Evolutionary conservation across 2,113 vertebrate genomes (phyloP).

Genomic region (Loxodonta africana): DNA sequence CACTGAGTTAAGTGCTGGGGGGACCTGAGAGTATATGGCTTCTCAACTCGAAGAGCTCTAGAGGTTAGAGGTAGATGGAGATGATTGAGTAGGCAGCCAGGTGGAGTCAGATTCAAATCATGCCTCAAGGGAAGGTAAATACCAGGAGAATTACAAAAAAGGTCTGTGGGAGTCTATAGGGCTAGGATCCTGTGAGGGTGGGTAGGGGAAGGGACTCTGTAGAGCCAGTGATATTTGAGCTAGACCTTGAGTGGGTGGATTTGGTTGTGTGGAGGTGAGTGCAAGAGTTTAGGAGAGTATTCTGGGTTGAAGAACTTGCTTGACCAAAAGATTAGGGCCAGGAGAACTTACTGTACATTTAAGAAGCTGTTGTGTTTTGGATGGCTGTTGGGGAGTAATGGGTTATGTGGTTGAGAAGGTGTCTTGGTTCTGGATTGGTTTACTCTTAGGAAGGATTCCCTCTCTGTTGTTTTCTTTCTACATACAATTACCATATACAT

Average conservation of each 20-base stretch:
- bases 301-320: neutral
- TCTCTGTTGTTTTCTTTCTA: neutral
- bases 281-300: neutral
- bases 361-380: neutral
- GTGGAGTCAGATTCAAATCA: neutral
- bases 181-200: neutral
- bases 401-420: neutral
- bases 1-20: constrained; percentile 19
- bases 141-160: neutral
- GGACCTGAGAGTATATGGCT: neutral
- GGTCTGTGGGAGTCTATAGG: neutral
- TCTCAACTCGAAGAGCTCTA: neutral
- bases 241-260: neutral
- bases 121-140: neutral
- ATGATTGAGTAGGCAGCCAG: neutral
- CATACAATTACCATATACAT: neutral
- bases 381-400: neutral
- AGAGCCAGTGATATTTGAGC: neutral
- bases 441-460: neutral
- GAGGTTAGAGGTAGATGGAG: neutral
- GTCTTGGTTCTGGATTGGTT: neutral
- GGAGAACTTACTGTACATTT: neutral
- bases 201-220: neutral
- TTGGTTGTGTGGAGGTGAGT: neutral
- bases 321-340: neutral